Conservation (phyloP, 2,797 vertebrate genomes). For the Myotis pilosus region DNA sequence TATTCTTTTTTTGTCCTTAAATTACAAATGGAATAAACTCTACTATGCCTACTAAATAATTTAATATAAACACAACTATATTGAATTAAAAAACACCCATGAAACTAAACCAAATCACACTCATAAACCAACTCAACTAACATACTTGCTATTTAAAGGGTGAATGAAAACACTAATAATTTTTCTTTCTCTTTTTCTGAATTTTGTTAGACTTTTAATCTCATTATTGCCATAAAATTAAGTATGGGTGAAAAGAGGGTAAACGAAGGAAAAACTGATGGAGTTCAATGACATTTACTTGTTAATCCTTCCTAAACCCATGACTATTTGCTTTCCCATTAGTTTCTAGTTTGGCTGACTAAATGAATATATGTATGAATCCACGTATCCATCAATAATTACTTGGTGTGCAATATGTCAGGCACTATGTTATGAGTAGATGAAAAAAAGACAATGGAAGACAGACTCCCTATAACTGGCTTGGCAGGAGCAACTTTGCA, state of each 20-base stretch:
- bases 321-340: neutral
- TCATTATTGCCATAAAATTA: neutral
- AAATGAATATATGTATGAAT: neutral
- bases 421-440: neutral
- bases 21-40: conserved; percentile 44
- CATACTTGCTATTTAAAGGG: neutral
- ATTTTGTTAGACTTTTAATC: conserved; percentile 20
- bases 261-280: neutral
- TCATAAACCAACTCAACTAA: conserved; percentile 23
- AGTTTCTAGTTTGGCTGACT: neutral
- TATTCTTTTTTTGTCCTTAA: neutral
- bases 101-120: conserved; percentile 28
- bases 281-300: neutral
- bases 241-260: neutral
- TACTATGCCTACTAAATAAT: neutral
- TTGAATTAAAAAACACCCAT: neutral
- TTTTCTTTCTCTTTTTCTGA: neutral
- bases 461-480: neutral
- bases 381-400: neutral
- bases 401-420: too few relatives aligned
- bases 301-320: neutral
- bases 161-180: neutral
- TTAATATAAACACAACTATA: conserved; percentile 13
- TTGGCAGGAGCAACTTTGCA: neutral
- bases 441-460: neutral